These are phyloP conservation scores for Lasioglossum malachurum DNA, from an alignment of 2,888 invertebrate species.

Conservation along the genomic window DNA sequence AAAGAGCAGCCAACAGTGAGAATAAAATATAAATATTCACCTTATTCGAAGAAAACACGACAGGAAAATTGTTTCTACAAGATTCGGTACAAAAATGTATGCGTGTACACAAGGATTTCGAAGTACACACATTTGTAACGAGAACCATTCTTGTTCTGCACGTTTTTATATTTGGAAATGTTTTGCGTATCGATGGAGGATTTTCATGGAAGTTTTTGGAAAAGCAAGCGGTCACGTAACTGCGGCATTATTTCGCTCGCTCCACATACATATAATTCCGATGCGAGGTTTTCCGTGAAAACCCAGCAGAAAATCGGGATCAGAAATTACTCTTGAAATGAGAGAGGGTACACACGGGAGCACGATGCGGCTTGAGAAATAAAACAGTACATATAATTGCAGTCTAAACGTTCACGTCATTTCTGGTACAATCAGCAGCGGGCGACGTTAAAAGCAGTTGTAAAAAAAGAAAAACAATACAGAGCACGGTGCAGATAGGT, in stretches of 20 bases:
- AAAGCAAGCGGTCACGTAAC: conserved; percentile 8
- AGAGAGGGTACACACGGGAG: not conserved
- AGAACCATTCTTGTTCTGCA: too few relatives aligned
- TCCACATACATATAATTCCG: not conserved
- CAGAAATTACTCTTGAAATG: conserved; percentile 36
- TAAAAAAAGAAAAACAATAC: conserved; percentile 16
- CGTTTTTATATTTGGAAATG: not conserved
- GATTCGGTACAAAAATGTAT: not conserved
- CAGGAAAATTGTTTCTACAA: not conserved
- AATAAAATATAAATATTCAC: too few relatives aligned
- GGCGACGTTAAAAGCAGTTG: conserved; percentile 54
- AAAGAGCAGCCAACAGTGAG: too few relatives aligned
- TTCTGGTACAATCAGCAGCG: conserved; percentile 51
- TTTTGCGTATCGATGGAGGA: not conserved
- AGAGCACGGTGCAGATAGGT: conserved; percentile 36
- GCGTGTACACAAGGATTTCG: not conserved
- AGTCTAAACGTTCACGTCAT: conserved; percentile 54
- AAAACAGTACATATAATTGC: conserved; percentile 53
- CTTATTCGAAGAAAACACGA: too few relatives aligned
- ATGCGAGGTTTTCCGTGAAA: not conserved
- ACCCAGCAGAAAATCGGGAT: conserved; percentile 28
- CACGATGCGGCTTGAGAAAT: conserved; percentile 32
- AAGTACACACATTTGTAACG: not conserved
- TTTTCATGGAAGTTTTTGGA: conserved; percentile 11
- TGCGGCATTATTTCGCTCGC: not conserved